Evolutionary conservation across 2,888 invertebrate genomes (phyloP).

Genomic region (Anoncus sp.): DNA sequence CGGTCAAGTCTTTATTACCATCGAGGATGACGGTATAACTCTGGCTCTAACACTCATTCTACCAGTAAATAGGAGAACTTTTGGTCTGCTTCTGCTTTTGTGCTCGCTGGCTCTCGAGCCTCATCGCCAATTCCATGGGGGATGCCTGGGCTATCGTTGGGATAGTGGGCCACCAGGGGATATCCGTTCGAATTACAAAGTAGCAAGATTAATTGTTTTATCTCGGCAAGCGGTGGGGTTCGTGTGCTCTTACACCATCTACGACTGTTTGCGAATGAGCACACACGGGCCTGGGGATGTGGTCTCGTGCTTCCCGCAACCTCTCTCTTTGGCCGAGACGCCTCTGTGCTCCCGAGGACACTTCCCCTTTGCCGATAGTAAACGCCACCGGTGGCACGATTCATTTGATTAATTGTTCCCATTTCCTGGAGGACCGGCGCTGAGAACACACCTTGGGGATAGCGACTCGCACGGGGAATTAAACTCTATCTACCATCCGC

Average conservation of each 20-base stretch:
- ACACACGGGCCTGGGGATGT: conserved; percentile 31
- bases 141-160: conserved; percentile 32
- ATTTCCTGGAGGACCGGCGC: conserved; percentile 65
- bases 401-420: conserved; percentile 74
- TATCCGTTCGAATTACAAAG: conserved; percentile 67
- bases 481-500: conserved; percentile 62
- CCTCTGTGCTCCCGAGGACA: conserved; percentile 41
- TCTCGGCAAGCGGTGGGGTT: conserved; percentile 55
- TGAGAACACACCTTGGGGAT: conserved; percentile 53
- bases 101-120: conserved; percentile 34
- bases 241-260: conserved; percentile 30
- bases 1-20: conserved; percentile 52
- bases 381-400: conserved; percentile 65
- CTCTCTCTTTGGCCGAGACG: conserved; percentile 42
- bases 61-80: conserved; percentile 41
- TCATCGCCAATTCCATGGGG: conserved; percentile 39
- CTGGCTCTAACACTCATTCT: conserved; percentile 18
- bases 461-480: conserved; percentile 67
- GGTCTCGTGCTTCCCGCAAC: conserved; percentile 20
- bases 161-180: conserved; percentile 48
- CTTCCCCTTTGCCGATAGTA: conserved; percentile 61
- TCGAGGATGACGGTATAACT: conserved; percentile 41
- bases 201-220: conserved; percentile 75
- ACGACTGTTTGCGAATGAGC: conserved; percentile 11
- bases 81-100: conserved; percentile 16